A percentile compares a stretch with the other conserved stretches of the same genome.
These are phyloP conservation scores for Allacma fusca DNA, from an alignment of 2,888 invertebrate species.

Conservation along the genomic window DNA sequence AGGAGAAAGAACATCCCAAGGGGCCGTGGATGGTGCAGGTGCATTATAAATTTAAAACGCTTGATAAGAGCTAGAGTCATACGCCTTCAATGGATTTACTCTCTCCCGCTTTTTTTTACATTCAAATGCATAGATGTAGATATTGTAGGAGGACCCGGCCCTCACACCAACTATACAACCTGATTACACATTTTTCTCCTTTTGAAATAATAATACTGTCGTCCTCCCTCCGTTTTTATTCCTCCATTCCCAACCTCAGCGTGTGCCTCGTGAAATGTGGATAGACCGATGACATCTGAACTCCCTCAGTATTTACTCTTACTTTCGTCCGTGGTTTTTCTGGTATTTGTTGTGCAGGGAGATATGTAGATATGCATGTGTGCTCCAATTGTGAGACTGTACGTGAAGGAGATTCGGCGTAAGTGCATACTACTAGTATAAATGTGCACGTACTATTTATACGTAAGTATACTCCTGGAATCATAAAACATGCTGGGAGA, in stretches of 20 bases:
- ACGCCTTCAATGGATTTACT: background rate
- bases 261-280: slow-evolving; percentile 8
- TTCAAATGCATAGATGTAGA: too few relatives aligned
- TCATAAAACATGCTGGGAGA: background rate
- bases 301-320: background rate
- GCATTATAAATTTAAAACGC: slow-evolving; percentile 1
- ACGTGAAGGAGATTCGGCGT: too few relatives aligned
- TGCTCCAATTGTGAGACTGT: too few relatives aligned
- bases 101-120: too few relatives aligned
- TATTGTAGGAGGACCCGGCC: too few relatives aligned
- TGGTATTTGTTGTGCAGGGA: background rate
- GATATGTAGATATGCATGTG: background rate
- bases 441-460: too few relatives aligned
- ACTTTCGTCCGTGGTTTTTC: background rate
- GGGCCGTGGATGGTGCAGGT: background rate
- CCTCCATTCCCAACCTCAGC: background rate
- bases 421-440: too few relatives aligned
- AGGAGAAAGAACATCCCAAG: background rate
- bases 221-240: too few relatives aligned
- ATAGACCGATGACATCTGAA: slow-evolving; percentile 29
- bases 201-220: background rate
- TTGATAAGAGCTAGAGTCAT: background rate
- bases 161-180: background rate
- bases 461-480: too few relatives aligned
- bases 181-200: background rate